Conservation (phyloP, 2,888 invertebrate species). For the Drosophila helvetica region DNA sequence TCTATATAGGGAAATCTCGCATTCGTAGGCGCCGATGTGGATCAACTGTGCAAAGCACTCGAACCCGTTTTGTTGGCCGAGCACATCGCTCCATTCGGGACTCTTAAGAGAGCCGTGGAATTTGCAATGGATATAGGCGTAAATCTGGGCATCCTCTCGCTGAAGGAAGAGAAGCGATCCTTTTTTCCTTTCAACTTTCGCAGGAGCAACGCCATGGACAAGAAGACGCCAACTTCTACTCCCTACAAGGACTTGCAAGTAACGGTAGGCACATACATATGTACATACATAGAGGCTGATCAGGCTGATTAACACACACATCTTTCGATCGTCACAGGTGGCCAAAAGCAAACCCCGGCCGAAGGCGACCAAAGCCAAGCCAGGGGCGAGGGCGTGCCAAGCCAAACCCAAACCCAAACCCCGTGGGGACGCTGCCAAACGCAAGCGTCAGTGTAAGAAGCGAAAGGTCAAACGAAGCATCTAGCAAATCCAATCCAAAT, state of each 20-base stretch:
- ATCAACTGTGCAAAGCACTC: slow-evolving; percentile 25
- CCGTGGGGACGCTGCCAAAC: too few species aligned
- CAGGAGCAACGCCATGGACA: neutral
- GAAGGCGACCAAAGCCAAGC: neutral
- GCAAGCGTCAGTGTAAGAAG: neutral
- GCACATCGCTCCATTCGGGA: slow-evolving; percentile 24
- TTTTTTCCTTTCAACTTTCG: slow-evolving; percentile 28
- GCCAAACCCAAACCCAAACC: too few species aligned
- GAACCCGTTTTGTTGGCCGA: slow-evolving; percentile 26
- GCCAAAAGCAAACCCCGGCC: neutral
- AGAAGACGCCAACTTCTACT: neutral
- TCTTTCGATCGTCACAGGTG: neutral
- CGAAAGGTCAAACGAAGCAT: neutral
- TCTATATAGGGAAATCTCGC: neutral
- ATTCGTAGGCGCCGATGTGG: slow-evolving; percentile 25
- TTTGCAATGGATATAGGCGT: slow-evolving; percentile 48
- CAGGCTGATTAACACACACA: neutral
- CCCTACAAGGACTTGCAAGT: neutral
- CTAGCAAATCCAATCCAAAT: neutral
- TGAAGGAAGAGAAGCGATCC: slow-evolving; percentile 6
- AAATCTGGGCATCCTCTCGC: slow-evolving; percentile 49
- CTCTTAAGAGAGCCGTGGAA: slow-evolving; percentile 42
- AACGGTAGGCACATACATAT: neutral
- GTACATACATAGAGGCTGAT: too few species aligned
- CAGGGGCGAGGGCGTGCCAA: too few species aligned